phyloP scores from a whole-genome alignment of 1,140 invertebrate genomes.

The Mya arenaria region DNA sequence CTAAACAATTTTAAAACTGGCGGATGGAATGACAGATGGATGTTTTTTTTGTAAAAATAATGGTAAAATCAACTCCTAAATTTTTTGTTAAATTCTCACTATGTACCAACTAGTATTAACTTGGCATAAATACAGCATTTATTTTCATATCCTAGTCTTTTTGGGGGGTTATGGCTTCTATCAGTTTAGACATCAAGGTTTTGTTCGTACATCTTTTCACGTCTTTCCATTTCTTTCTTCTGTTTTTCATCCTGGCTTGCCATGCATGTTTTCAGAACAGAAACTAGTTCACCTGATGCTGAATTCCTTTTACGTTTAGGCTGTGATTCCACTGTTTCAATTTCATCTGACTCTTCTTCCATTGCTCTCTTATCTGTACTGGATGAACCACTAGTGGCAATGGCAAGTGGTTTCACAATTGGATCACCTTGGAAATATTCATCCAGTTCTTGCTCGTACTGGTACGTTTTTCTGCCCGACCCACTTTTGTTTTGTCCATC shows the following conservation, averaged over 20 bases:
- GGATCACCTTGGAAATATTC: neutral
- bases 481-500: slow-evolving; percentile 24
- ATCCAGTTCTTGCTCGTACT: neutral
- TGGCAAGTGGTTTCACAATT: neutral
- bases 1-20: neutral
- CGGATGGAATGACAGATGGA: neutral
- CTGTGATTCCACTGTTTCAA: neutral
- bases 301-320: neutral
- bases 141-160: neutral
- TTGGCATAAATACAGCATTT: neutral
- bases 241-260: neutral
- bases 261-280: neutral
- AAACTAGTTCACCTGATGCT: neutral
- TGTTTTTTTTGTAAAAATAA: neutral
- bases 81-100: neutral
- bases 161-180: neutral
- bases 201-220: neutral
- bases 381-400: neutral
- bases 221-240: neutral
- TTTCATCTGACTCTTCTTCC: neutral
- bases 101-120: neutral
- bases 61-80: neutral
- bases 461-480: slow-evolving; percentile 19
- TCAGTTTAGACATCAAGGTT: neutral
- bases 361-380: neutral